Evolutionary conservation across 2,797 vertebrate genomes (phyloP).

Genomic region (Morelia viridis): DNA sequence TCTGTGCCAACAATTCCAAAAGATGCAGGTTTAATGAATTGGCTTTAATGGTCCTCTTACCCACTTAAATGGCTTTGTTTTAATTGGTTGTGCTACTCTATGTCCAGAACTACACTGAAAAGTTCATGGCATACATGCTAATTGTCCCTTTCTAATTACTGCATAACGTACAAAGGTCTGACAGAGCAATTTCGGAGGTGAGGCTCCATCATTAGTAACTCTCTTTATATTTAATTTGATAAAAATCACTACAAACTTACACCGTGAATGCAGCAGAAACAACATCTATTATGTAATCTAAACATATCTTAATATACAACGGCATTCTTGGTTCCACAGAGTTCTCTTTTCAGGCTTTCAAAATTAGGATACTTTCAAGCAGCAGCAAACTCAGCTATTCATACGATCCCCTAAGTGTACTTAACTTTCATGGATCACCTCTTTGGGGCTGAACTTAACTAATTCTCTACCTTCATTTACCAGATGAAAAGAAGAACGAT

Average conservation of each 20-base stretch:
- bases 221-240: slow-evolving; percentile 56
- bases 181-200: slow-evolving; percentile 74
- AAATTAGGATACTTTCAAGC: slow-evolving; percentile 13
- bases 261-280: slow-evolving; percentile 26
- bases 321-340: not conserved
- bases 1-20: slow-evolving; percentile 72
- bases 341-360: not conserved
- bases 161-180: slow-evolving; percentile 74
- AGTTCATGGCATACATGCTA: slow-evolving; percentile 75
- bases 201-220: slow-evolving; percentile 67
- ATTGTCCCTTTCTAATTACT: slow-evolving; percentile 77
- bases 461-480: slow-evolving; percentile 48
- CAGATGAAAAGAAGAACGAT: slow-evolving; percentile 32
- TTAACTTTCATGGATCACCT: slow-evolving; percentile 54
- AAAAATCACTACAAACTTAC: slow-evolving; percentile 23
- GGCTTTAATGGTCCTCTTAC: slow-evolving; percentile 75
- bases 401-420: slow-evolving; percentile 39
- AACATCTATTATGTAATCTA: not conserved
- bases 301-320: not conserved
- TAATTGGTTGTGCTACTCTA: slow-evolving; percentile 75
- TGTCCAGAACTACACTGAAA: slow-evolving; percentile 75
- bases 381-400: slow-evolving; percentile 42
- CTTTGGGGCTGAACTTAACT: slow-evolving; percentile 35
- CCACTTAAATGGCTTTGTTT: slow-evolving; percentile 77
- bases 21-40: slow-evolving; percentile 77